A percentile compares a stretch with the other conserved stretches of the same genome.
These are phyloP conservation scores for Gorilla gorilla DNA, from an alignment of 2,113 vertebrate species.

Conservation along the genomic window DNA sequence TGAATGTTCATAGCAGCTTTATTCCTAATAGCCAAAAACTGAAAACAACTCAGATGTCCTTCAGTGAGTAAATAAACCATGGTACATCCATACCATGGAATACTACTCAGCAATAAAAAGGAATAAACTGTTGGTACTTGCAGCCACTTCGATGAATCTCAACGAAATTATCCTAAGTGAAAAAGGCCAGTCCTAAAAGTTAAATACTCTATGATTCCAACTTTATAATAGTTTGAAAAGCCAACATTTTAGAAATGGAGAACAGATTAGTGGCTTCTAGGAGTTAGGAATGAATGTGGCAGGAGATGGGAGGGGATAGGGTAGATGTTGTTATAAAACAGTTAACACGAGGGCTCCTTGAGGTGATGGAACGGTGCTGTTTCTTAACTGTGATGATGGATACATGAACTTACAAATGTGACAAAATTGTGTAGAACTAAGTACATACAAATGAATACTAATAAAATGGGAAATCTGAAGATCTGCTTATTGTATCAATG, in stretches of 20 bases:
- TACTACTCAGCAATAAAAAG: background rate
- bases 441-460: background rate
- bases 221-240: background rate
- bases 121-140: background rate
- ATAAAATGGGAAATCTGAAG: background rate
- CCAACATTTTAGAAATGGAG: background rate
- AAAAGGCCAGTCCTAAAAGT: background rate
- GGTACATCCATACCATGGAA: background rate
- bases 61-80: background rate
- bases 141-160: background rate
- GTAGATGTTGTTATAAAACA: background rate
- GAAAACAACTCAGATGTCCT: background rate
- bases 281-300: background rate
- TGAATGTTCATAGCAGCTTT: background rate
- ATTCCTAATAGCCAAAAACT: background rate
- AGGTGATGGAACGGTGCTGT: background rate
- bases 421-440: background rate
- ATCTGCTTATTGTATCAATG: background rate
- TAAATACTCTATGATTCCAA: background rate
- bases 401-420: background rate
- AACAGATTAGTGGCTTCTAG: background rate
- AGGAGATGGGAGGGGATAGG: background rate
- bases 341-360: background rate
- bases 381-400: background rate
- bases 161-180: background rate